phyloP scores from a whole-genome alignment of 2,113 vertebrate genomes.

The Etheostoma spectabile region DNA sequence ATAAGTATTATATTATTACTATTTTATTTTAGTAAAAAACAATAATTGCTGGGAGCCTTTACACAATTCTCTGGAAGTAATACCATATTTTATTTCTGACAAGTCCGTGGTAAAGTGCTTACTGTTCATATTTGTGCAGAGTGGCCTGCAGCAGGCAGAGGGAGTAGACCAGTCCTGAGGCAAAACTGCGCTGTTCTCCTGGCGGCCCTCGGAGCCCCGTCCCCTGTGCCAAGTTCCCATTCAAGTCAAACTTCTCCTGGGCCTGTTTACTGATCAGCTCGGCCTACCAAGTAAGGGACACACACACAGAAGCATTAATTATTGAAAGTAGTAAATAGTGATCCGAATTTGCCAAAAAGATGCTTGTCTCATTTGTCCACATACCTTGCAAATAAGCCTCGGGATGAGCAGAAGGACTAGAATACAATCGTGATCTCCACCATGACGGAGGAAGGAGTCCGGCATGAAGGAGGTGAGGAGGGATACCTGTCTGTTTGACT shows the following conservation, averaged over 20 bases:
- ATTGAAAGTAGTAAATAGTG: neutral
- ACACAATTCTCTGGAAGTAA: neutral
- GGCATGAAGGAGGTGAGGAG: slow-evolving; percentile 98
- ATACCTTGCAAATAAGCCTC: slow-evolving; percentile 95
- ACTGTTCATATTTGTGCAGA: slow-evolving; percentile 94
- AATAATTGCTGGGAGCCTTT: too few relatives aligned
- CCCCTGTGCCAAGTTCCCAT: slow-evolving; percentile 83
- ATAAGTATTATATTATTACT: neutral
- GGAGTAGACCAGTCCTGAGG: slow-evolving; percentile 94
- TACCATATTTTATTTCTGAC: neutral
- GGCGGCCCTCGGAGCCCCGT: slow-evolving; percentile 86
- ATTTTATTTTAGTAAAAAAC: too few relatives aligned
- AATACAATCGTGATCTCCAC: slow-evolving; percentile 94
- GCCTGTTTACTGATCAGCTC: slow-evolving; percentile 98
- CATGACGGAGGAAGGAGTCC: slow-evolving; percentile 95
- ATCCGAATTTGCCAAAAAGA: neutral
- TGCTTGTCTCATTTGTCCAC: neutral
- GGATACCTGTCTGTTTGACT: slow-evolving; percentile 93
- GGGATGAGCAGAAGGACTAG: slow-evolving; percentile 96
- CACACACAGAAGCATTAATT: neutral
- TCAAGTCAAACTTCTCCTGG: slow-evolving; percentile 96
- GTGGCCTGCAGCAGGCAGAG: slow-evolving; percentile 93
- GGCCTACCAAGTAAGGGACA: slow-evolving; percentile 78
- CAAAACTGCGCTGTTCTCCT: slow-evolving; percentile 95
- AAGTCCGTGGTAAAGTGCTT: neutral